Evolutionary conservation across 1,140 invertebrate genomes (phyloP), one percentile per base, ranked within the genome.

Genomic region (Nebria ingens): DNA sequence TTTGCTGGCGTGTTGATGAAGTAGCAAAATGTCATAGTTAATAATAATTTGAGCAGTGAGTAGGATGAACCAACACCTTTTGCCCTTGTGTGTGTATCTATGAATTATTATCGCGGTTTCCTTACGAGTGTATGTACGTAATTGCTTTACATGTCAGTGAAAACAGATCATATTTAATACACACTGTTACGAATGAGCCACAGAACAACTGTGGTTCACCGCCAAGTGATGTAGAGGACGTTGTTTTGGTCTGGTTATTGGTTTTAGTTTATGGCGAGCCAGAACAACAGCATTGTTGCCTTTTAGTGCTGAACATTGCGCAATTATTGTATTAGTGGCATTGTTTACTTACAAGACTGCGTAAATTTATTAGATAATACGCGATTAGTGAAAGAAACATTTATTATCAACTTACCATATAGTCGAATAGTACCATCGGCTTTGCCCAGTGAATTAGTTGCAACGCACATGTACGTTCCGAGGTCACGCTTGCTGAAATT

Each of bases 391-490:
- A 22, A 51, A 12, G 4, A 15, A 29, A 29, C 13, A 29, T 6
- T 6, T 29, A 42, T 6, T n/a, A 53, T n/a, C 9, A 15, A 59
- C 73, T 70, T 67, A 81, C 80, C 74, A 61, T 77, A 77, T 17
- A 83, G 67, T 29, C 76, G 65, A 61, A 83, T 74, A 12, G 68
- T 74, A 13, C 76, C 74, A 54, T 76, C 72, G 11, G 80, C 77
- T 58, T 64, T 74, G 2, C 82, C 81, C 59, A 83, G 71, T 19
- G 74, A 75, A 58, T 82, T 83, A 13, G 74, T 73, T n/a, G 81
- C 79, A 6, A 79, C 72, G 66, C 82, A 83, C 56, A 71, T 76
- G 71, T 82, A 84, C 50, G 73, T 72, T 2, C 81, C 80, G 56
- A 78, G 73, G 70, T 84, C 81, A n/a, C 52, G 54, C 21, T 50